These are phyloP conservation scores for Ahaetulla prasina DNA, from an alignment of 2,113 vertebrate genomes.

Conservation along the genomic window DNA sequence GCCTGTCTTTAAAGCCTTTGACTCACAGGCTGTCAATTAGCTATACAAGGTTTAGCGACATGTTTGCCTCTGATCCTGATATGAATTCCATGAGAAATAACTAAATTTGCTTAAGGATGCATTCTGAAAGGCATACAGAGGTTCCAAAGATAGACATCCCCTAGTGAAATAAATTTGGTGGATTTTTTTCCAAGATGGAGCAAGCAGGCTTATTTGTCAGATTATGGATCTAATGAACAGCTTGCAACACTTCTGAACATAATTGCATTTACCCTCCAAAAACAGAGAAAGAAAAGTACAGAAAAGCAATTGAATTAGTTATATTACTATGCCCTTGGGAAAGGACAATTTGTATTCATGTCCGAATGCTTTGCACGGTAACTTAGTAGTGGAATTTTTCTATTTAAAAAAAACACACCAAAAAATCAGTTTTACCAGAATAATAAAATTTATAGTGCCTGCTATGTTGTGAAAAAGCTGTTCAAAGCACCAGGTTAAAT, in stretches of 20 bases:
- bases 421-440: background rate
- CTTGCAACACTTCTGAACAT: background rate
- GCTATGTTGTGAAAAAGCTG: slow-evolving; percentile 4
- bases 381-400: slow-evolving; percentile 5
- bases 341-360: background rate
- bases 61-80: background rate
- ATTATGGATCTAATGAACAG: background rate
- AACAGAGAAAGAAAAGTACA: background rate
- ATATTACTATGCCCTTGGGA: background rate
- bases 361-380: slow-evolving; percentile 11
- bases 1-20: background rate
- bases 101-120: background rate
- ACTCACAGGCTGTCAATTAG: background rate
- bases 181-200: background rate
- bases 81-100: background rate
- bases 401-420: background rate
- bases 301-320: slow-evolving; percentile 19
- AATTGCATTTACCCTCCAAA: background rate
- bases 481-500: background rate
- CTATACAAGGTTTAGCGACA: background rate
- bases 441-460: background rate
- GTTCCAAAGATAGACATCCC: background rate
- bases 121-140: background rate
- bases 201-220: background rate
- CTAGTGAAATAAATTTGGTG: background rate